Percentiles rank a stretch among this genome's conserved stretches.
Evolutionary conservation across 2,888 invertebrate genomes (phyloP).

Genomic region (Cosmia pyralina): DNA sequence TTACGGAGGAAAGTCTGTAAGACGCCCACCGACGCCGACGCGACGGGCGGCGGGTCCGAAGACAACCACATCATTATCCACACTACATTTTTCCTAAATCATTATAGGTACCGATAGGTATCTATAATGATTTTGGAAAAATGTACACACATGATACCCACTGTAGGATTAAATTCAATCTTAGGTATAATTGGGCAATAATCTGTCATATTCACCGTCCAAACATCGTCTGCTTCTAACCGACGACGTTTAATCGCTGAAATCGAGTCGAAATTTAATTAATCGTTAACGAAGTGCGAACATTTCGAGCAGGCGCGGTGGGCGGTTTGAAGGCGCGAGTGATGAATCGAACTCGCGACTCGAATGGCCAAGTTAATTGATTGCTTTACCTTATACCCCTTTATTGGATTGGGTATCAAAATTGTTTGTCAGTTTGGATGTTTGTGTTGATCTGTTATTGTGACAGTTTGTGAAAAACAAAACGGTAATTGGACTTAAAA

Average conservation of each 20-base stretch:
- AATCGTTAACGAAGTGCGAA: slow-evolving; percentile 65
- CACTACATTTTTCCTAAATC: too few species aligned
- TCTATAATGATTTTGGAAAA: too few species aligned
- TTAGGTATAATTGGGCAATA: slow-evolving; percentile 13
- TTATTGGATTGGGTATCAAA: slow-evolving; percentile 38
- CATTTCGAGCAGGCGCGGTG: slow-evolving; percentile 25
- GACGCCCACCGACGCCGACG: too few species aligned
- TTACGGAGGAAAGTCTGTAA: too few species aligned
- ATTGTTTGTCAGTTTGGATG: slow-evolving; percentile 12
- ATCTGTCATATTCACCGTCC: slow-evolving; percentile 17
- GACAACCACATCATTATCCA: too few species aligned
- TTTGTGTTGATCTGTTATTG: slow-evolving; percentile 3
- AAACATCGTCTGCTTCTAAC: slow-evolving; percentile 27
- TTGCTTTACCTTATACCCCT: slow-evolving; percentile 42
- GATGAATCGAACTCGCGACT: slow-evolving; percentile 52
- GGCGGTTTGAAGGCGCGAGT: slow-evolving; percentile 21
- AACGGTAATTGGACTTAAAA: neutral
- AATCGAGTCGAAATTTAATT: slow-evolving; percentile 68
- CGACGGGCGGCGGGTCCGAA: too few species aligned
- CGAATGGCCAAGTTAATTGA: slow-evolving; percentile 49
- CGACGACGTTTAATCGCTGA: slow-evolving; percentile 52
- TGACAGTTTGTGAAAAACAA: too few species aligned
- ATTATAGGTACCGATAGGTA: too few species aligned
- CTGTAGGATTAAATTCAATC: neutral
- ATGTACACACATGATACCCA: too few species aligned